Evolutionary conservation across 2,113 vertebrate species (phyloP), one percentile per base, ranked within the genome.

Genomic region (Eidolon helvum): DNA sequence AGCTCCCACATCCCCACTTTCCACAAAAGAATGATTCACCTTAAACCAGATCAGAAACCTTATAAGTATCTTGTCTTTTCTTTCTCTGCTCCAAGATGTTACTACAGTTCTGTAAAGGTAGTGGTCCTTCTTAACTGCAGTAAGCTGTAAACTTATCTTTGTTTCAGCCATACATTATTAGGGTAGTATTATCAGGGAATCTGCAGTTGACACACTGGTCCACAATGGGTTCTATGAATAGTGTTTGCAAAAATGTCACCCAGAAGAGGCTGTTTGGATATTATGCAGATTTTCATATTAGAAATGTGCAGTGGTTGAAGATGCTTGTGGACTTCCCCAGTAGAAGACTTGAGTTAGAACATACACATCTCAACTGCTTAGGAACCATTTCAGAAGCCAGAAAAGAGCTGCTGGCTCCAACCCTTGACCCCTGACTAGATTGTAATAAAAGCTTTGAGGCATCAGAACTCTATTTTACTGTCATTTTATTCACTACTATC

Each of bases 201-300:
- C 2, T 15, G 4, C 24, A 82, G 10, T 28, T 90, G 61, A 65
- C 28, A 43, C 26, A 30, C 5, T 90, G 35, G 26, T 10, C 2
- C 21, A 18, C 0, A 26, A 14, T 69, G 26, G 16, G 19, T 45
- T 16, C 74, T 80, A 53, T 35, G 71, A 79, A 68, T 35, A 30
- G 7, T 68, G 19, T 59, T 63, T 75, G 50, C 14, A 69, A 69
- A 69, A 69, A 38, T 65, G 55, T 88, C 28, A 59, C 40, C 40
- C 16, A 72, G 7, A 15, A 89, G 55, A 68, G 71, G 3, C 26
- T 61, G 5, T 53, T 87, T 66, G 38, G 24, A n/a, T 69, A 35
- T 90, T 22, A 72, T 28, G 35, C 59, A 28, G 33, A 38, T 68
- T 95, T 89, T 92, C 61, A 79, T 90, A 68, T 78, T n/a, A 35